Base-by-base conservation (phyloP, 1,140 invertebrate species). In the Sesamia nonagrioides region DNA sequence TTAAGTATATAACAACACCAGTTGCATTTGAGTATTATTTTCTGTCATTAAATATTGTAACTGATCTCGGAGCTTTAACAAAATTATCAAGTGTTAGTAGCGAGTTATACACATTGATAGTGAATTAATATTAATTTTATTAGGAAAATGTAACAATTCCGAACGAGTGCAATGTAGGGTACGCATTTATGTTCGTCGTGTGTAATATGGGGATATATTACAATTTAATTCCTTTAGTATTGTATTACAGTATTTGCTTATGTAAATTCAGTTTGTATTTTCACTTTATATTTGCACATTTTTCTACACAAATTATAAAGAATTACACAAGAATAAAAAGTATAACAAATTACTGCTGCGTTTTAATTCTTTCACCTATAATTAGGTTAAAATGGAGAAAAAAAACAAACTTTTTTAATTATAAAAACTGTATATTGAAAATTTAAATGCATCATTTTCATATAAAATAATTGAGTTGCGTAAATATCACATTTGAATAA, bases 221-320 rank as follows among this genome's bases (percentile, higher is more conserved):
- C 5, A 61, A 33, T 54, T 78, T 79, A 82, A 84, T 89, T 84
- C 81, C 79, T 80, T 79, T 85, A 87, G 81, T 87, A 90, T 56
- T 86, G 85, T 84, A 82, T 83, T 84, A 81, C 78, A 60, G 87
- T 89, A 88, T 91, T 91, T 83, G 82, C 83, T 88, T 86, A 86
- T 88, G 82, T 92, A 86, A 89, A 91, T 89, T 92, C 87, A 84
- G 86, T 94, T 91, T 86, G 86, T 88, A 91, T 89, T 87, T 81
- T 89, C 45, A 86, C 88, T 88, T 89, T 91, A 88, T 92, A 92
- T 89, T 92, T 90, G 90, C 92, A 92, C 90, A 90, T 88, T 92
- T 89, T 89, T 91, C 85, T 92, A 92, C 87, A 89, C 87, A 89
- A 91, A 91, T 90, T 93, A 90, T 92, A 91, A 91, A 91, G 79